phyloP scores from a whole-genome alignment of 2,113 vertebrate genomes.

The Bagarius yarrelli region DNA sequence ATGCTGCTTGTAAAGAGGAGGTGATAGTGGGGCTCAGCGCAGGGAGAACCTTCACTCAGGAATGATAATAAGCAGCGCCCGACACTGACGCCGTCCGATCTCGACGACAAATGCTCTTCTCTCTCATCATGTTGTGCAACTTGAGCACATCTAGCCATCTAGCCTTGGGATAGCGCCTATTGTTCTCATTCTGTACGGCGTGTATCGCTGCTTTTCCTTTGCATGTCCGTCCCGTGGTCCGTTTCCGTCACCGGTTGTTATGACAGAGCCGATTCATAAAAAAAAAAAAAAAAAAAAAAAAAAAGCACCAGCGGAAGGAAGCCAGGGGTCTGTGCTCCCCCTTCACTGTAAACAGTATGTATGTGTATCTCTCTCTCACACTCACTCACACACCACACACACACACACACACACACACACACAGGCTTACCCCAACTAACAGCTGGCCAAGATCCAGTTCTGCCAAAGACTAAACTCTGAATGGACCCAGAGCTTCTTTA shows the following conservation, averaged over 20 bases:
- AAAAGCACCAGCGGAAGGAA: constrained; percentile 70
- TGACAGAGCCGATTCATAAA: constrained; percentile 64
- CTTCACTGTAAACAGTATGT: constrained; percentile 67
- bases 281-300: not conserved
- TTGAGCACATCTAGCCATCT: constrained; percentile 40
- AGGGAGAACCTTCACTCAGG: constrained; percentile 30
- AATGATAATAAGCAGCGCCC: constrained; percentile 38
- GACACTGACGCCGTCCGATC: constrained; percentile 25
- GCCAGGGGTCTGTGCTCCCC: constrained; percentile 62
- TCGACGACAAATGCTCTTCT: constrained; percentile 18
- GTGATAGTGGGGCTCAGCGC: constrained; percentile 25
- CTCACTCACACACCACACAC: constrained; percentile 30
- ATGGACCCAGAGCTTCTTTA: not conserved
- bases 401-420: constrained; percentile 43
- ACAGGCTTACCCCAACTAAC: constrained; percentile 33
- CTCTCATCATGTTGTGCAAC: constrained; percentile 14
- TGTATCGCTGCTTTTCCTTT: constrained; percentile 46
- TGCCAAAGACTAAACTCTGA: constrained; percentile 4
- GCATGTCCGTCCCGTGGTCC: constrained; percentile 37
- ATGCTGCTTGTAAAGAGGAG: constrained; percentile 35
- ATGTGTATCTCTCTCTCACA: constrained; percentile 57
- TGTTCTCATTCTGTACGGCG: constrained; percentile 46
- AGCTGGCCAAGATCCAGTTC: constrained; percentile 24
- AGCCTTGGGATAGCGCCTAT: constrained; percentile 51
- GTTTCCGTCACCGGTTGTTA: constrained; percentile 65